Evolutionary conservation across 35 echinoderm and acorn worm species (phyloP), one percentile per base, ranked within the genome.

Genomic region (Chiridota heheva): DNA sequence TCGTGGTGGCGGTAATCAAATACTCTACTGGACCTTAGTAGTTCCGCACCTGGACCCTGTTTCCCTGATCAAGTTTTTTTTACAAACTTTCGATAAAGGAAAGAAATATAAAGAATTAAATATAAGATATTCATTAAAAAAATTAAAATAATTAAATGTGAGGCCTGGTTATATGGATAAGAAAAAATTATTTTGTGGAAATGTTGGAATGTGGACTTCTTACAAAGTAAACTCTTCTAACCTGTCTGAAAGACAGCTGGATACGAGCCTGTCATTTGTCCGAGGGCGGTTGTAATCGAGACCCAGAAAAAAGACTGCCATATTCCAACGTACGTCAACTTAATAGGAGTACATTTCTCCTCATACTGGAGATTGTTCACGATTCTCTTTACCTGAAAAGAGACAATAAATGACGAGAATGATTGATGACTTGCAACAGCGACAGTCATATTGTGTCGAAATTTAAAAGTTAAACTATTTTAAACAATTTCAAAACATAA

Each of bases 211-310:
- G n/a, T n/a, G n/a, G n/a, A n/a, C n/a, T n/a, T n/a, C n/a, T n/a
- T n/a, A n/a, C n/a, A 47, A 45, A 39, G 7, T 8, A 22, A 10
- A 53, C 48, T 16, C 70, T 18, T n/a, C 39, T 77, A 68, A 97
- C 93, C 93, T 64, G 93, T 82, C n/a, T 40, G 44, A 71, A 97
- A 97, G 33, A 91, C 36, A 29, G 84, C 62, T 80, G 88, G 84
- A 40, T 87, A 76, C 45, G 51, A 86, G 28, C 93, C 93, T 12
- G 93, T 84, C 93, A 97, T 97, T 47, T 97, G 93, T 30, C 93
- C 93, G 51, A 97, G 61, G 4, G 93, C 84, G 15, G 67, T 84
- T 5, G 88, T 97, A 27, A 97, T 72, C 36, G 66, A 53, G 15
- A 66, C 32, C 93, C 93, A 97, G 7, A 86, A 22, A 0, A 41